Conservation (phyloP, 1,140 invertebrate species). For the Antheraea mylitta region DNA sequence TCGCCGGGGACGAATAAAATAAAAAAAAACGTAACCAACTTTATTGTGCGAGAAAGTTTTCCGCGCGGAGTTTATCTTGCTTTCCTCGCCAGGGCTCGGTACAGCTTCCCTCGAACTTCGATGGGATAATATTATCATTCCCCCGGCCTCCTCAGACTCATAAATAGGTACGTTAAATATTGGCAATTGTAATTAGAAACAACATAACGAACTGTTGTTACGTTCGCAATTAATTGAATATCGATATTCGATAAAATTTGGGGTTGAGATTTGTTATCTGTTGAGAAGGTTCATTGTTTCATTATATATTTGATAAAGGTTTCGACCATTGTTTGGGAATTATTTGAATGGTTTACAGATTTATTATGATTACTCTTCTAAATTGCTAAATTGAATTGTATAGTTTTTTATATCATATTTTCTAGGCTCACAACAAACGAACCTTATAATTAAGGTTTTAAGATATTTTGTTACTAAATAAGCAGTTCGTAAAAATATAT, state of each 20-base stretch:
- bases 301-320: not conserved
- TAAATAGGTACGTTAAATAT: constrained; percentile 31
- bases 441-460: no score
- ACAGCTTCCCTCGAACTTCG: constrained; percentile 42
- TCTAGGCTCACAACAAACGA: no score
- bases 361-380: not conserved
- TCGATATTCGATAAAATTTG: not conserved
- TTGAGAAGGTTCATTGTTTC: not conserved
- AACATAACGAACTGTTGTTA: constrained; percentile 1
- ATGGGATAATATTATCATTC: constrained; percentile 50
- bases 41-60: not conserved
- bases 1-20: not conserved
- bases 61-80: constrained; percentile 35
- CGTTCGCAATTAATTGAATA: not conserved
- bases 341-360: not conserved
- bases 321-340: not conserved
- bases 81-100: not conserved
- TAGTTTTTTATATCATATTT: no score
- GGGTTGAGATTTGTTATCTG: not conserved
- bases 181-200: constrained; percentile 9
- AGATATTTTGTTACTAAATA: no score
- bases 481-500: no score
- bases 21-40: constrained; percentile 1
- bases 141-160: not conserved
- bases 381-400: not conserved